Evolutionary conservation across 2,797 vertebrate genomes (phyloP).

Genomic region (Xiphophorus birchmanni): DNA sequence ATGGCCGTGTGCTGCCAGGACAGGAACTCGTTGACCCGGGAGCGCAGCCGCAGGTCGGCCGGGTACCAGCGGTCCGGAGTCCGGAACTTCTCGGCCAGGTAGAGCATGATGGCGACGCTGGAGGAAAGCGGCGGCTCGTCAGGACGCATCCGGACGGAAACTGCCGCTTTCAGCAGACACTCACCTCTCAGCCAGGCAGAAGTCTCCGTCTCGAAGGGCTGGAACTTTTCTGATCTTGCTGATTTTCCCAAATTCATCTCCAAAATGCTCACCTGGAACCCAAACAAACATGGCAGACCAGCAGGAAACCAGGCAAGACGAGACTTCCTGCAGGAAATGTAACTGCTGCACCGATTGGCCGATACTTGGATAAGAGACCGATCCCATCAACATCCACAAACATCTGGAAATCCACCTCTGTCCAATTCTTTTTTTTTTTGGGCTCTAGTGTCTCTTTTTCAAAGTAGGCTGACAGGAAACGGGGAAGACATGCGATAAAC

Average conservation of each 20-base stretch:
- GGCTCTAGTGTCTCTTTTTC: too few species aligned
- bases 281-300: not conserved
- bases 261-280: slow-evolving; percentile 73
- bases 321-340: too few species aligned
- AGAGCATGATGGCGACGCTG: slow-evolving; percentile 87
- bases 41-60: slow-evolving; percentile 80
- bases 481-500: too few species aligned
- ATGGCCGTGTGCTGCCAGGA: slow-evolving; percentile 85
- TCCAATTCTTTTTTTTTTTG: too few species aligned
- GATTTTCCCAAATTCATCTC: slow-evolving; percentile 74
- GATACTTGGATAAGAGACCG: too few species aligned
- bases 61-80: slow-evolving; percentile 89
- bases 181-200: slow-evolving; percentile 79
- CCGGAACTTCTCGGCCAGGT: slow-evolving; percentile 83
- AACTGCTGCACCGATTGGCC: too few species aligned
- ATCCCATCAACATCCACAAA: too few species aligned
- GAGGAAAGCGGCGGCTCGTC: not conserved
- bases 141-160: not conserved
- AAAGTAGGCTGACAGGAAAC: too few species aligned
- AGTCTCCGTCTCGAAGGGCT: slow-evolving; percentile 85
- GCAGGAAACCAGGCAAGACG: not conserved
- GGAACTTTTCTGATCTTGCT: slow-evolving; percentile 79
- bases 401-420: too few species aligned
- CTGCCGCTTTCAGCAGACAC: not conserved
- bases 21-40: slow-evolving; percentile 85